These are phyloP conservation scores for Brenthis ino DNA, from an alignment of 2,888 invertebrate species.

Conservation along the genomic window DNA sequence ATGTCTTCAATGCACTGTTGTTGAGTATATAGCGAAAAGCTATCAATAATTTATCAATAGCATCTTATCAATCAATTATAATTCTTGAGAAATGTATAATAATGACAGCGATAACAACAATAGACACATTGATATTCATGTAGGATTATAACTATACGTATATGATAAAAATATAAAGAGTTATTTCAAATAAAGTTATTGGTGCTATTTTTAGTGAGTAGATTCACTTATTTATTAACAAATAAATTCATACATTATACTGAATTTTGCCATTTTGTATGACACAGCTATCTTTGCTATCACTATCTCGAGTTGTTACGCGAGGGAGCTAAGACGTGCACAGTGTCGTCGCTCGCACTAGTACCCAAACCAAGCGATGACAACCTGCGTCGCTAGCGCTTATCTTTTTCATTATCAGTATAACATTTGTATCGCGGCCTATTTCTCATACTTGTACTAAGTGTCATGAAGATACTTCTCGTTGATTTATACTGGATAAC, in stretches of 20 bases:
- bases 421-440: slow-evolving; percentile 54
- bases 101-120: slow-evolving; percentile 7
- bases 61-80: slow-evolving; percentile 41
- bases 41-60: slow-evolving; percentile 47
- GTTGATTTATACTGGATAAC: slow-evolving; percentile 54
- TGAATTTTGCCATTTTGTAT: slow-evolving; percentile 39
- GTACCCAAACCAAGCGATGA: slow-evolving; percentile 60
- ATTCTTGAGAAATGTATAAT: slow-evolving; percentile 30
- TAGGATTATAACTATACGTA: too few relatives aligned
- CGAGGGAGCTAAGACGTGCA: slow-evolving; percentile 61
- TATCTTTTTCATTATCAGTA: slow-evolving; percentile 64
- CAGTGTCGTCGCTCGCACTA: slow-evolving; percentile 56
- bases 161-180: slow-evolving; percentile 4
- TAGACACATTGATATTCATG: not conserved
- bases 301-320: slow-evolving; percentile 77
- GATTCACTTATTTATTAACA: slow-evolving; percentile 1
- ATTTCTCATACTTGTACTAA: slow-evolving; percentile 49
- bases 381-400: slow-evolving; percentile 62
- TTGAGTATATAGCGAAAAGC: slow-evolving; percentile 48
- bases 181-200: not conserved
- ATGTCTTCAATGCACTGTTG: slow-evolving; percentile 35
- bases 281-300: slow-evolving; percentile 66
- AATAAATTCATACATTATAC: not conserved
- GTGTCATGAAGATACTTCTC: slow-evolving; percentile 46
- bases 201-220: not conserved